Evolutionary conservation across 1,140 invertebrate genomes (phyloP), one percentile per base, ranked within the genome.

Genomic region (Nasonia vitripennis): DNA sequence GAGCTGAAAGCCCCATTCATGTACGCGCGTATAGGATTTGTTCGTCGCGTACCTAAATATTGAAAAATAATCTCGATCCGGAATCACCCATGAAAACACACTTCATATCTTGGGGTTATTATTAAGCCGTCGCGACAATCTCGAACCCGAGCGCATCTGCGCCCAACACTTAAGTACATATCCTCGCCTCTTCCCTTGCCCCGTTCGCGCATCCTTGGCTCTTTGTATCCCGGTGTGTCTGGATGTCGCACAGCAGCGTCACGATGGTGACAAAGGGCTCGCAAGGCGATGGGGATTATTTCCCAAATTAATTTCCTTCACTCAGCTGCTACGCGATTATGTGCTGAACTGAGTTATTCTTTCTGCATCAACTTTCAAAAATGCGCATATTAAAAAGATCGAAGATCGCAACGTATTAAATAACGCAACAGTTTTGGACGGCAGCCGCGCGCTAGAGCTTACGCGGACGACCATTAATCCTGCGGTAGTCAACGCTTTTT

Each of bases 271-370:
- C 74, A 78, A 78, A 84, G 84, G 31, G 12, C 45, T 78, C 48
- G 34, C 4, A 41, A 71, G 48, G 79, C 62, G 70, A 51, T 83
- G 84, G 84, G 87, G 87, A 86, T n/a, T n/a, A n/a, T n/a, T n/a
- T n/a, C n/a, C n/a, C 85, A 91, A 91, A 91, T 91, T 90, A 91
- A 91, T 91, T 91, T 90, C 89, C 90, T 87, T 88, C 89, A 88
- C 88, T 90, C 89, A 90, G 88, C 87, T 87, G 89, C 87, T 51
- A 23, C 17, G 74, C 23, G 6, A 0, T 5, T 71, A 23, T 27
- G 2, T 31, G 70, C 27, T 31, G 1, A 0, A 31, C 70, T 31
- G n/a, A 10, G 23, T 71, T 27, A 23, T 77, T 45, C 74, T 11
- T 77, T 77, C 20, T 17, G 17, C 48, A 51, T 51, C 14, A 9